A percentile compares a stretch with the other conserved stretches of the same genome.
phyloP scores from a whole-genome alignment of 1,140 invertebrate genomes.

The Lepeophtheirus salmonis region DNA sequence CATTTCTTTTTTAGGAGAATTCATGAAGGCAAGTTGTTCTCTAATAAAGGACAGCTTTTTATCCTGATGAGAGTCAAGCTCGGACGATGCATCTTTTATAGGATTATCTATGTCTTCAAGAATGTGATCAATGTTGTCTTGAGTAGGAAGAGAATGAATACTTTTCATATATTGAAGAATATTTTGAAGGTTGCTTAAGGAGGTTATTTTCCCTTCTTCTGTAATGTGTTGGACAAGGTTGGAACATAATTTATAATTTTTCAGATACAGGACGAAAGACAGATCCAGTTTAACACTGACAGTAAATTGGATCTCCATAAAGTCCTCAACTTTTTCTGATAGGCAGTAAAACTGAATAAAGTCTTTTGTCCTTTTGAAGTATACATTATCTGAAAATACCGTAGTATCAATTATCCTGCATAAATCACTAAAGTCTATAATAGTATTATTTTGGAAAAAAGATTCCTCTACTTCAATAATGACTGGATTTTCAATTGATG shows the following conservation, averaged over 20 bases:
- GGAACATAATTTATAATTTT: too few species aligned
- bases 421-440: too few species aligned
- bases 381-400: too few species aligned
- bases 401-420: too few species aligned
- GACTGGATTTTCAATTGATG: too few species aligned
- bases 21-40: background rate
- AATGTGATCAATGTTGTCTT: background rate
- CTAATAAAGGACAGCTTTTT: background rate
- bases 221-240: background rate
- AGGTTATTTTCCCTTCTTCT: background rate
- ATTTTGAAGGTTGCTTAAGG: conserved; percentile 3
- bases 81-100: background rate
- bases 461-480: too few species aligned
- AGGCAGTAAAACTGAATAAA: background rate
- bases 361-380: too few species aligned
- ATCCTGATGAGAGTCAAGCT: background rate
- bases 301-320: background rate
- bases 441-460: too few species aligned
- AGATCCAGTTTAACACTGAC: background rate
- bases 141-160: conserved; percentile 6
- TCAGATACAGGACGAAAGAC: background rate
- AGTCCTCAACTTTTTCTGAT: background rate
- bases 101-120: background rate
- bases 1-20: background rate
- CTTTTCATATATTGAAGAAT: conserved; percentile 7